Percentiles rank a stretch among this genome's conserved stretches.
Evolutionary conservation across 2,113 vertebrate species (phyloP).

Genomic region (Rhombomys opimus): DNA sequence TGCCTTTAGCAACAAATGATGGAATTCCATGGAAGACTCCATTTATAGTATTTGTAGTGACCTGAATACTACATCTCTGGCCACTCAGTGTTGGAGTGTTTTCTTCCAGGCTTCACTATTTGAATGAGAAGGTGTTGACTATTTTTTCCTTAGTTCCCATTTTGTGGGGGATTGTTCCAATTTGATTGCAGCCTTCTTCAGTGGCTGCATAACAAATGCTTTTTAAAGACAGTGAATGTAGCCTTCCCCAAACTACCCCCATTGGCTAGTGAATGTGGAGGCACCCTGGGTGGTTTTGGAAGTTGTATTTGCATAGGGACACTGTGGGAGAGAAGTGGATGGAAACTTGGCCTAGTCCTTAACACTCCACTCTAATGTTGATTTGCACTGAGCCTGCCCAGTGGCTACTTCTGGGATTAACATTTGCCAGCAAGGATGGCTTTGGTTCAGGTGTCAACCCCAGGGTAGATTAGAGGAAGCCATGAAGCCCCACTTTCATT

Average conservation of each 20-base stretch:
- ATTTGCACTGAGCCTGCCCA: background rate
- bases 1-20: no score
- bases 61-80: background rate
- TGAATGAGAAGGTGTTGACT: background rate
- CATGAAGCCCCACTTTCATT: background rate
- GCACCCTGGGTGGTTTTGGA: slow-evolving; percentile 27
- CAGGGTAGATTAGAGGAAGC: background rate
- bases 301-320: slow-evolving; percentile 21
- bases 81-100: background rate
- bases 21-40: background rate
- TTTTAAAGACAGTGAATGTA: background rate
- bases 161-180: background rate
- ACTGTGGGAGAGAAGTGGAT: background rate
- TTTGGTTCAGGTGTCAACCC: background rate
- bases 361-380: background rate
- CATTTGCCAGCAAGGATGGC: background rate
- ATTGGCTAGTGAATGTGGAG: background rate
- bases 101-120: background rate
- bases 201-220: background rate
- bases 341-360: background rate
- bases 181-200: background rate
- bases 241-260: background rate
- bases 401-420: background rate
- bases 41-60: background rate
- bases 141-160: background rate